Evolutionary conservation across 1,140 invertebrate genomes (phyloP), one percentile per base, ranked within the genome.

Genomic region (Ptiloglossa arizonensis): DNA sequence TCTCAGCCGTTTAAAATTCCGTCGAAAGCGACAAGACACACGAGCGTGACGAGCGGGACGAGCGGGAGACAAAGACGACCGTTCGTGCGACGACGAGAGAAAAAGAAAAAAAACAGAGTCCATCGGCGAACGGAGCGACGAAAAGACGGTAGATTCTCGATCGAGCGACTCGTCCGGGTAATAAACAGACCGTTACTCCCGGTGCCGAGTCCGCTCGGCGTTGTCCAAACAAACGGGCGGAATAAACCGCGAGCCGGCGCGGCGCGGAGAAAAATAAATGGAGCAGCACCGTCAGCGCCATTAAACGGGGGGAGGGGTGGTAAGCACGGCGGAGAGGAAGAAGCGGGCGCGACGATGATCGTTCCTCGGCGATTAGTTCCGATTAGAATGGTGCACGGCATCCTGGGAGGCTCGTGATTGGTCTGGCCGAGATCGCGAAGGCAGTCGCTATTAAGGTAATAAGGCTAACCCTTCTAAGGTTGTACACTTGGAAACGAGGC

Each of bases 371-470:
- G 76, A 81, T 83, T 83, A 83, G 60, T 67, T 64, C 9, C 71
- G 46, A 79, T 84, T 86, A 78, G 70, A 81, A 81, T 76, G 38
- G 67, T 46, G 44, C 38, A 32, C 60, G 71, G 68, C 64, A 85
- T 29, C 5, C 56, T 35, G 22, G 27, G 32, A 11, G 56, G 35
- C 44, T 66, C 24, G 70, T 82, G 74, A 77, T 71, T 72, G 63
- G 68, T 35, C 17, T 46, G 29, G 29, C 63, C 38, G 74, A 76
- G 79, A 77, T 86, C 80, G 76, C 79, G 67, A 59, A 81, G 84
- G 15, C 69, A 71, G 75, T 83, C 27, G 56, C 82, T 87, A 86
- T 89, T 79, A 82, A 62, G 35, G 54, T 83, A 83, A 87, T 85
- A 79, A 81, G 59, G 86, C 77, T 78, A 63, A 32, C 69, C 77